phyloP scores from a whole-genome alignment of 2,113 vertebrate species.

The Xiphias gladius region DNA sequence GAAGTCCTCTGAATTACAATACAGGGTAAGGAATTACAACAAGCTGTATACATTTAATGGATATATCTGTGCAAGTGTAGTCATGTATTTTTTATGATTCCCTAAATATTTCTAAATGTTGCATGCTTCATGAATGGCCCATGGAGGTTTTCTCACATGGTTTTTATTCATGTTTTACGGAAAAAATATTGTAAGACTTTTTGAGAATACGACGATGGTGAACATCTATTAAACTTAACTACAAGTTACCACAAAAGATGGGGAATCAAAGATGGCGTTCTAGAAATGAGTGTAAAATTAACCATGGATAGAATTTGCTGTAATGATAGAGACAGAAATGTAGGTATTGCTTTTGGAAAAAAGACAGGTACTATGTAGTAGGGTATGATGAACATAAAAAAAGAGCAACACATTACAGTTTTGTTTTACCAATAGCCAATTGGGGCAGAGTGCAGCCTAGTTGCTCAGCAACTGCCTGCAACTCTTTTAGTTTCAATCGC shows the following conservation, averaged over 20 bases:
- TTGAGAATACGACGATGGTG: no score
- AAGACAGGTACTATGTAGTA: background rate
- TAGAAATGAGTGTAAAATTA: background rate
- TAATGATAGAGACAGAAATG: conserved; percentile 37
- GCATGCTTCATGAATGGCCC: background rate
- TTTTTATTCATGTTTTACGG: no score
- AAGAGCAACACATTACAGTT: conserved; percentile 52
- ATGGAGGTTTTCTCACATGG: background rate
- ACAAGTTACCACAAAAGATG: background rate
- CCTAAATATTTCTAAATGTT: background rate
- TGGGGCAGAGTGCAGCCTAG: conserved; percentile 95
- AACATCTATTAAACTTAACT: background rate
- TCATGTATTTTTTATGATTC: conserved; percentile 10
- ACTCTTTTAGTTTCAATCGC: conserved; percentile 94
- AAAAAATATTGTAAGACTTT: no score
- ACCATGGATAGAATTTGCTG: background rate
- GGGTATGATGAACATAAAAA: conserved; percentile 65
- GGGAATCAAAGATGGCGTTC: no score
- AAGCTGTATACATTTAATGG: background rate
- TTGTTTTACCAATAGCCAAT: conserved; percentile 90
- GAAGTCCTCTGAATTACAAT: background rate
- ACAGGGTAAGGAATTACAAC: background rate
- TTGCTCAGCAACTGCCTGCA: conserved; percentile 91
- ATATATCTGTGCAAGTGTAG: background rate
- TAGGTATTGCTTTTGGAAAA: background rate